phyloP scores from a whole-genome alignment of 2,113 vertebrate species.

The Motacilla alba region DNA sequence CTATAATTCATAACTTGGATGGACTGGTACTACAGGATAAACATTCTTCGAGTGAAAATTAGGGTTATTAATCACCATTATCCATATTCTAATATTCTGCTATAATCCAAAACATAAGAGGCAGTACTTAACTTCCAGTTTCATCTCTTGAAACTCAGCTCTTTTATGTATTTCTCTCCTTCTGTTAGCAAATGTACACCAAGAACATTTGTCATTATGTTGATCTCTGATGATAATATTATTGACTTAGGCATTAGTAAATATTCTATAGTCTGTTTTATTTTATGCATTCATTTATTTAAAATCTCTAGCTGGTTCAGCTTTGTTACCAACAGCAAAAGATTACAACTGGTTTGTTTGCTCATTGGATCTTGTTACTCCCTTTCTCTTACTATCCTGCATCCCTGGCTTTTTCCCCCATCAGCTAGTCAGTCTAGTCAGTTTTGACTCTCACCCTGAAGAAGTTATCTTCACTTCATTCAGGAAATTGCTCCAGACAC shows the following conservation, averaged over 20 bases:
- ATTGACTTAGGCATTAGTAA: not conserved
- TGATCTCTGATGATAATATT: not conserved
- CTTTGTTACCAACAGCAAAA: not conserved
- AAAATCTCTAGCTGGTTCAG: not conserved
- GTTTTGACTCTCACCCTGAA: not conserved
- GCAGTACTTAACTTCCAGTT: not conserved
- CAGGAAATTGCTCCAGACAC: not conserved
- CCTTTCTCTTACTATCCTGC: not conserved
- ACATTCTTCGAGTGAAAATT: not conserved
- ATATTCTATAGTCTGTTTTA: not conserved
- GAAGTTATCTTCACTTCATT: not conserved
- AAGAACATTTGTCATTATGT: not conserved
- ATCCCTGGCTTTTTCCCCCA: not conserved
- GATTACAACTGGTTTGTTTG: not conserved
- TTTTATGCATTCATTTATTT: not conserved
- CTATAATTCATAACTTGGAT: not conserved
- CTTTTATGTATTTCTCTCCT: not conserved
- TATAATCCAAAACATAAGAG: not conserved
- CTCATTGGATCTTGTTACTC: not conserved
- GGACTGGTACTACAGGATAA: not conserved
- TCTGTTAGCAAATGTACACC: not conserved
- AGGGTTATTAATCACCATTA: not conserved
- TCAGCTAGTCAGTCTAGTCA: not conserved
- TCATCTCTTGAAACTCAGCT: not conserved
- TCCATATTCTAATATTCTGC: not conserved